Evolutionary conservation across 2,113 vertebrate genomes (phyloP), one percentile per base, ranked within the genome.

Genomic region (Enhydra lutris): DNA sequence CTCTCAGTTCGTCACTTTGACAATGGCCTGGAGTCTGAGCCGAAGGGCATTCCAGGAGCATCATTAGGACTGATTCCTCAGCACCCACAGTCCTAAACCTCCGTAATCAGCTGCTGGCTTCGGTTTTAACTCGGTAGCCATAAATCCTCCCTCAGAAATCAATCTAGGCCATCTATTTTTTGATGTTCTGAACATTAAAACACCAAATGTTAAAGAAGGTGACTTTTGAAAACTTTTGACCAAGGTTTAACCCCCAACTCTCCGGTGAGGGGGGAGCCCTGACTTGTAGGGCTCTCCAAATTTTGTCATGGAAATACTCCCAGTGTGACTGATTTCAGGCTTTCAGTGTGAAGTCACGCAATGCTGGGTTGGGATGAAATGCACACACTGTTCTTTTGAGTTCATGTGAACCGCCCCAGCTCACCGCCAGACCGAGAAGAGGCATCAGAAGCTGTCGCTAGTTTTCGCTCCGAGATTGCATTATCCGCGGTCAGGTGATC

Each of bases 161-260:
- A 91, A 86, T 82, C 50, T 74, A 39, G 23, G 29, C 52, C 63
- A 63, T 57, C 20, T 81, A 9, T 85, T 91, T 83, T 94, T 91
- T 92, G 42, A 69, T 69, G 31, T 79, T 89, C 83, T 82, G 91
- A 81, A 87, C 36, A 18, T 88, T 71, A 80, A 96, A 94, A 21
- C 26, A 71, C 15, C 31, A 95, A 93, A 67, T 67, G n/a, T 88
- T 79, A 91, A 79, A 83, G 86, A 88, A 86, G 92, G 81, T 83
- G n/a, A 55, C 67, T 88, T 89, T 95, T 92, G 86, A 89, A 92
- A 29, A 34, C 42, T 91, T 50, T 76, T 63, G n/a, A 21, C 61
- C 92, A 86, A 14, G 36, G 18, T 55, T 97, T 84, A 87, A 50
- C 47, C 3, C 42, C 31, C 29, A 86, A 7, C 47, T 94, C 45